These are phyloP conservation scores for Labroides dimidiatus DNA, from an alignment of 2,797 vertebrate genomes.

Conservation along the genomic window DNA sequence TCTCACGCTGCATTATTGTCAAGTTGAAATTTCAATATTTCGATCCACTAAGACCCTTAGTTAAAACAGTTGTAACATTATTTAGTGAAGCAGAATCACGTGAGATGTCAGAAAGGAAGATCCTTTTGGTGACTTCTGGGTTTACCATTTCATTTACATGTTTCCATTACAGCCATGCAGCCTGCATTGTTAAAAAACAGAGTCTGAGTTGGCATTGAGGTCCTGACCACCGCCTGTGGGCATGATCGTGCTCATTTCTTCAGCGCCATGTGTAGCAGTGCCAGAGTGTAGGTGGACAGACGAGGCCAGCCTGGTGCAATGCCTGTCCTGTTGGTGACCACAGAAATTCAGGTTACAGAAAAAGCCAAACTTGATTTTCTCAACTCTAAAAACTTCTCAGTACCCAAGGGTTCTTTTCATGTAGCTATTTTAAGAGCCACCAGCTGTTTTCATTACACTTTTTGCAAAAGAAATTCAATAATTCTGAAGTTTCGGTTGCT, in stretches of 20 bases:
- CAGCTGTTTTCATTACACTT: too few relatives aligned
- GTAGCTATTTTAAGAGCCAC: too few relatives aligned
- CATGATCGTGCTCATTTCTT: constrained; percentile 50
- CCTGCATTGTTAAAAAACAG: constrained; percentile 26
- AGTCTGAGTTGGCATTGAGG: constrained; percentile 31
- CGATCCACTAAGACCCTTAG: too few relatives aligned
- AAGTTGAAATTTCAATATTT: too few relatives aligned
- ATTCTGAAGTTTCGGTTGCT: too few relatives aligned
- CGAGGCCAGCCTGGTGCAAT: constrained; percentile 32
- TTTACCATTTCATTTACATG: not conserved
- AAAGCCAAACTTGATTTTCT: constrained; percentile 5
- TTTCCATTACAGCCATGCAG: constrained; percentile 1
- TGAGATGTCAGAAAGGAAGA: not conserved
- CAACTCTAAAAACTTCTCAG: not conserved
- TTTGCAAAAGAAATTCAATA: too few relatives aligned
- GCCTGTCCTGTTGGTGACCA: constrained; percentile 16
- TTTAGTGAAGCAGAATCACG: not conserved
- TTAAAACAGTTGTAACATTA: too few relatives aligned
- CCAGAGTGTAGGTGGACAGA: constrained; percentile 52
- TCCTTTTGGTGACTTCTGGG: not conserved
- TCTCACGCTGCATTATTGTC: too few relatives aligned
- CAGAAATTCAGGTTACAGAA: constrained; percentile 24
- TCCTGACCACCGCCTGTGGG: constrained; percentile 38
- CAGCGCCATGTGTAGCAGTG: constrained; percentile 27
- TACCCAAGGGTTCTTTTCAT: too few relatives aligned